Conservation (phyloP, 2,888 invertebrate genomes). For the Silvanus unidentatus region DNA sequence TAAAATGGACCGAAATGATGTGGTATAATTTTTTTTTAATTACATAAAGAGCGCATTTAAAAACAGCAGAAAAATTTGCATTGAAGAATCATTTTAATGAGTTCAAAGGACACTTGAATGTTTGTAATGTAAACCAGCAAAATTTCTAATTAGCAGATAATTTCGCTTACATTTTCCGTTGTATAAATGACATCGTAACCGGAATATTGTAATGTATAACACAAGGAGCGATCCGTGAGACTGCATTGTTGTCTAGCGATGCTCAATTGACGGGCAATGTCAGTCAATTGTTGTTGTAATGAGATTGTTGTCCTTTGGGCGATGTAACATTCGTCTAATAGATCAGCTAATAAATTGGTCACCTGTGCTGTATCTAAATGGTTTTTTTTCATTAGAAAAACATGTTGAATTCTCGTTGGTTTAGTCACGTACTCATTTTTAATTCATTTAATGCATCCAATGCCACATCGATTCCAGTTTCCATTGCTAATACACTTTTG, state of each 20-base stretch:
- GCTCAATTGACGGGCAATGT: constrained; percentile 56
- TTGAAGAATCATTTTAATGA: no score
- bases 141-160: no score
- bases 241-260: constrained; percentile 60
- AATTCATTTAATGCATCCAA: constrained; percentile 66
- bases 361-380: constrained; percentile 53
- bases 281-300: constrained; percentile 55
- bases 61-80: no score
- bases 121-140: no score
- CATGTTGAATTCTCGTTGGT: background rate
- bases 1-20: no score
- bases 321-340: constrained; percentile 53
- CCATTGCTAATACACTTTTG: constrained; percentile 63
- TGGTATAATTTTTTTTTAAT: no score
- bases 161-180: constrained; percentile 57
- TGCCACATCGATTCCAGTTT: constrained; percentile 71
- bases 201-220: constrained; percentile 68
- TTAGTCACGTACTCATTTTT: constrained; percentile 59
- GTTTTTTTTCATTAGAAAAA: no score
- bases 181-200: constrained; percentile 61
- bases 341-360: constrained; percentile 51
- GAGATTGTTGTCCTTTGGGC: constrained; percentile 52
- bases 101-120: no score
- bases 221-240: constrained; percentile 64
- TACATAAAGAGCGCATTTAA: no score